phyloP scores from a whole-genome alignment of 1,140 invertebrate species.

The Teleogryllus occipitalis region DNA sequence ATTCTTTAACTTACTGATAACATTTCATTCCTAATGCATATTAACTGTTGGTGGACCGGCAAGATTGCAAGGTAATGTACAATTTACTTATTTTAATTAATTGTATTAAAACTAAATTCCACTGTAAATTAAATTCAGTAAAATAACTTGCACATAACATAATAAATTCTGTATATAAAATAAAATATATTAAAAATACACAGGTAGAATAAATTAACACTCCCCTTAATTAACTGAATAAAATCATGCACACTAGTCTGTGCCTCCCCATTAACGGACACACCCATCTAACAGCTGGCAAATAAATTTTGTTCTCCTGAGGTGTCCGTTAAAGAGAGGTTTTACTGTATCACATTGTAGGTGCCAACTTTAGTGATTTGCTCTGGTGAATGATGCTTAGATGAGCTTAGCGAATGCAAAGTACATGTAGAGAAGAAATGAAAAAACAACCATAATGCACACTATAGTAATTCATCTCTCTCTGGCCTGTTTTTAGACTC shows the following conservation, averaged over 20 bases:
- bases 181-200: background rate
- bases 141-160: conserved; percentile 1
- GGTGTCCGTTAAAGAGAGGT: background rate
- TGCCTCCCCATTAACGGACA: background rate
- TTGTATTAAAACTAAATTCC: conserved; percentile 2
- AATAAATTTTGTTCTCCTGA: background rate
- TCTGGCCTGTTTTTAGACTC: conserved; percentile 33
- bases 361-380: background rate
- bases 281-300: background rate
- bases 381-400: background rate
- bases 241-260: background rate
- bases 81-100: conserved; percentile 6
- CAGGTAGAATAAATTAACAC: background rate
- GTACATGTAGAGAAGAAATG: background rate
- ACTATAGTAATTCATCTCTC: background rate
- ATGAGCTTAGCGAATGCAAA: background rate
- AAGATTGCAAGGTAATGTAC: background rate
- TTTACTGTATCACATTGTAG: background rate
- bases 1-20: conserved; percentile 3
- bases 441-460: background rate
- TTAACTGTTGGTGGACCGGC: background rate
- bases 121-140: background rate
- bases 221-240: background rate
- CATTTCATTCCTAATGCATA: conserved; percentile 5
- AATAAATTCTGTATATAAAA: background rate